Evolutionary conservation across 1,140 invertebrate species (phyloP).

Genomic region (Euura lappo): DNA sequence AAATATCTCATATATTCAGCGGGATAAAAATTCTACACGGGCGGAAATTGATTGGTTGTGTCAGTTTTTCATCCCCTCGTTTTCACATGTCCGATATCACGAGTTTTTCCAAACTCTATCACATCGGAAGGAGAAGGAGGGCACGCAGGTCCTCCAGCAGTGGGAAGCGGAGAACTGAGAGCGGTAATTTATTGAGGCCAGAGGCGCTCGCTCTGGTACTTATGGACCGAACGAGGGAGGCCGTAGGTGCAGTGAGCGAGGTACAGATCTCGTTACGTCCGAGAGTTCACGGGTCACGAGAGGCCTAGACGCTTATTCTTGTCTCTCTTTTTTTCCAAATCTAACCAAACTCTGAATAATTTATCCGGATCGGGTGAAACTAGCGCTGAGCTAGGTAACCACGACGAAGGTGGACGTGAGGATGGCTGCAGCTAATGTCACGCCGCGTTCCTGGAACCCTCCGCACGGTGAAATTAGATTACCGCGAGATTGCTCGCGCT

Average conservation of each 20-base stretch:
- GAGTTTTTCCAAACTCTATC: constrained; percentile 9
- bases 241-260: constrained; percentile 11
- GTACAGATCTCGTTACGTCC: constrained; percentile 46
- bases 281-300: constrained; percentile 50
- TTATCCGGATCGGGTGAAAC: background rate
- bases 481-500: constrained; percentile 51
- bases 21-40: background rate
- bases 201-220: constrained; percentile 38
- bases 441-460: constrained; percentile 51
- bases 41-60: background rate
- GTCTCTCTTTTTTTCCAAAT: background rate
- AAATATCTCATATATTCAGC: background rate
- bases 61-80: background rate
- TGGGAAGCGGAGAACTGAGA: constrained; percentile 27
- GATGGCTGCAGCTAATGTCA: constrained; percentile 49
- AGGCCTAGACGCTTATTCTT: background rate
- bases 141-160: constrained; percentile 5
- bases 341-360: constrained; percentile 10
- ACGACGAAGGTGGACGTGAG: constrained; percentile 24
- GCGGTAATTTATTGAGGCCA: constrained; percentile 50
- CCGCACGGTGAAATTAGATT: constrained; percentile 56
- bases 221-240: constrained; percentile 22
- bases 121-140: constrained; percentile 5
- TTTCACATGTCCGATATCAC: constrained; percentile 2
- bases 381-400: background rate